These are phyloP conservation scores for Motacilla tschutschensis DNA, from an alignment of 2,113 vertebrate genomes.

Conservation along the genomic window DNA sequence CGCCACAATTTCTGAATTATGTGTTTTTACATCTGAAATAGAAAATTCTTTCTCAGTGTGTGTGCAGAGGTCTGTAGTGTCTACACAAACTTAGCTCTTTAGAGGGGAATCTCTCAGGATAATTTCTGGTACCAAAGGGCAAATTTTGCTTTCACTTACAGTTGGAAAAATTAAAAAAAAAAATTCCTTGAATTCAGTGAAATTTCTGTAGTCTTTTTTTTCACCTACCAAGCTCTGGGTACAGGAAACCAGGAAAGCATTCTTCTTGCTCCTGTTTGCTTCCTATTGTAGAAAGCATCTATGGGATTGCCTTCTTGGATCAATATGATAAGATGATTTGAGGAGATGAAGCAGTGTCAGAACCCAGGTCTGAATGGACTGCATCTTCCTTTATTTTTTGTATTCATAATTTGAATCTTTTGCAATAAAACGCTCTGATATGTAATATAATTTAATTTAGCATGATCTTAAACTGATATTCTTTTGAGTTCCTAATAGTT, in stretches of 20 bases:
- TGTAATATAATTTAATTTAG: not conserved
- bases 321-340: not conserved
- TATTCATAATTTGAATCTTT: not conserved
- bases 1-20: not conserved
- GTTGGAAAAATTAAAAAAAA: not conserved
- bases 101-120: not conserved
- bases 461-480: not conserved
- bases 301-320: accelerated
- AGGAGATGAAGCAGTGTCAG: not conserved
- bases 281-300: not conserved
- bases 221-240: accelerated
- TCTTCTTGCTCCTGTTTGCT: not conserved
- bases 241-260: not conserved
- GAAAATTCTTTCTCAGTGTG: not conserved
- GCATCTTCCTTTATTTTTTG: not conserved
- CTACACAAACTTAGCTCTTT: not conserved
- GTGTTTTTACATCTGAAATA: not conserved
- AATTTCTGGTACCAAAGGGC: not conserved
- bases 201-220: not conserved
- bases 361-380: not conserved
- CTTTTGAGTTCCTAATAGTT: not conserved
- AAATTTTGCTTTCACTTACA: not conserved
- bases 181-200: not conserved
- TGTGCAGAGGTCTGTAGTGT: not conserved
- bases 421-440: not conserved